Percentiles rank a stretch among this genome's conserved stretches.
These are phyloP conservation scores for Cantharis nigra DNA, from an alignment of 2,888 invertebrate genomes.

Conservation along the genomic window DNA sequence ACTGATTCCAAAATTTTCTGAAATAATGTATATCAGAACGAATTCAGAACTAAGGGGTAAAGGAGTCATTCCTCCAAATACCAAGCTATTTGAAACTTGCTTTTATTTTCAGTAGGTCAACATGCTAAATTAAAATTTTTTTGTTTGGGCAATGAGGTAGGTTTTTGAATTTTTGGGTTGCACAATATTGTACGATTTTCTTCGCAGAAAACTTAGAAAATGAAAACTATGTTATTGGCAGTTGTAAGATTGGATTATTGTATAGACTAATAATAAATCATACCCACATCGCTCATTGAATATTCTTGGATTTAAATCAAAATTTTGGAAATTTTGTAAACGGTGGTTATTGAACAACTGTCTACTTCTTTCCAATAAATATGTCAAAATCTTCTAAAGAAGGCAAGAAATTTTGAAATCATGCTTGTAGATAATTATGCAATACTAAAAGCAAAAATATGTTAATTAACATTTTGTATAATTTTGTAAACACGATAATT, in stretches of 20 bases:
- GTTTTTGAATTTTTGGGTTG: not conserved
- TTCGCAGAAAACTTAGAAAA: too few species aligned
- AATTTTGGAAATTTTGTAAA: too few species aligned
- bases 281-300: not conserved
- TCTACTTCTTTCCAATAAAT: too few species aligned
- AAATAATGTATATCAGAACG: too few species aligned
- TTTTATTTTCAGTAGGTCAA: not conserved
- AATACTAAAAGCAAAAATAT: not conserved
- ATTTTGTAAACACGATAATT: not conserved
- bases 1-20: not conserved
- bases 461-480: not conserved
- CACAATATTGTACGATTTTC: not conserved
- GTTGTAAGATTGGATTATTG: not conserved
- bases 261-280: not conserved
- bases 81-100: not conserved
- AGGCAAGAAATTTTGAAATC: not conserved
- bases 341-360: too few species aligned
- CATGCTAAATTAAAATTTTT: not conserved
- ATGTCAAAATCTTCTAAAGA: too few species aligned
- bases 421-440: too few species aligned
- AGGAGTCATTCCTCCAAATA: not conserved
- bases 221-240: not conserved
- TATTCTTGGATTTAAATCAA: not conserved
- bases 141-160: not conserved
- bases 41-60: not conserved